Evolutionary conservation across 2,888 invertebrate genomes (phyloP), one percentile per base, ranked within the genome.

Genomic region (Sthenelais limicola): DNA sequence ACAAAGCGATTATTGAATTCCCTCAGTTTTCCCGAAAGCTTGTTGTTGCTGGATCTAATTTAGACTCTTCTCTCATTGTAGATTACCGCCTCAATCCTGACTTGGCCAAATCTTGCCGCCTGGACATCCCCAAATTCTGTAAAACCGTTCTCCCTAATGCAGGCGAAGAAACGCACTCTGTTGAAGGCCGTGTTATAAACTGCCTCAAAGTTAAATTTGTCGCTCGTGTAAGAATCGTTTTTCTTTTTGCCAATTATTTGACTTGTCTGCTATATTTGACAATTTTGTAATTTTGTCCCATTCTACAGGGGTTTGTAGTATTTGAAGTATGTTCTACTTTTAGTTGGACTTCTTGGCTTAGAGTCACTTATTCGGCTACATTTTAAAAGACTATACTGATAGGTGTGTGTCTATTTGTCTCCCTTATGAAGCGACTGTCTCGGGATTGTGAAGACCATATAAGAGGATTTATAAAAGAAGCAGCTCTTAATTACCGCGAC

Each of bases 61-160:
- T 18, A 30, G n/a, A 21, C 12, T 67, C 12, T 21, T 30, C 12
- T 15, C n/a, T n/a, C 21, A 21, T 67, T 33, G 15, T 71, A 73
- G 97, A 98, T 88, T 95, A 94, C 83, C 91, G 96, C 75, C 92
- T 97, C 76, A 96, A 97, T 89, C 94, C 94, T 2, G 91, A 92
- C 28, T 89, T 98, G 72, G 93, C 94, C 85, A 91, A 91, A 80
- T 92, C 93, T 18, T 98, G 98, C 85, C 91, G 92, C 78, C 86
- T 90, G 76, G 97, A 97, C 85, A 95, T 97, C 26, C 91, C 92
- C 74, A 93, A 92, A 81, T 92, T 91, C 85, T 93, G 93, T 52
- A 48, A 74, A 5, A 48, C 73, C 66, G 75, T 82, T 3, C 32
- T 81, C 21, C n/a, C n/a, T n/a, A 49, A 73, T 3, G 56, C 72